Base-by-base conservation (phyloP, 2,888 invertebrate genomes). In the Agrotis puta region DNA sequence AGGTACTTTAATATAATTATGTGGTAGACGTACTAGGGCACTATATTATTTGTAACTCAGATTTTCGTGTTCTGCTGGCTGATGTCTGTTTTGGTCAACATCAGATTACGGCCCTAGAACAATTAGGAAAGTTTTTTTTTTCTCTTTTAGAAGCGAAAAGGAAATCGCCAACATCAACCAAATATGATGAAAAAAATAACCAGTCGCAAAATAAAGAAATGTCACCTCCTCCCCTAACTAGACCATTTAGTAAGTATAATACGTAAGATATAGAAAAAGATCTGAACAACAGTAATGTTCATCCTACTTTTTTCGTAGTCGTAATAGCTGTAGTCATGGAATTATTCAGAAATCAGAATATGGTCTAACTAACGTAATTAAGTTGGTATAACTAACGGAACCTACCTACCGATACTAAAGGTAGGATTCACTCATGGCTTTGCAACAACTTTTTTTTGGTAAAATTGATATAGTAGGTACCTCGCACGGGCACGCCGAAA, bases 181-280 rank as follows among this genome's bases (percentile, higher is more conserved):
- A 64, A 48, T 59, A 66, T 16, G 22, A n/a, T 5, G 63, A 66
- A 45, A 70, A 47, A 39, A 11, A n/a, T 5, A 77, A 59, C 69
- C 58, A 22, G 14, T 11, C 51, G 2, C 3, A 33, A 48, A 50
- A 45, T 50, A 80, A 56, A 50, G 66, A 66, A 33, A 7, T 16
- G 22, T 9, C 11, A 1, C 7, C 33, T 33, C 14, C 58, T 48
- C 27, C 47, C 7, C 51, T 43, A 18, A 7, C 24, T 13, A 76
- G 77, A 69, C 63, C 56, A 45, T 61, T 18, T 27, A 54, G 81
- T 78, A 65, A 76, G 78, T 66, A 24, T 24, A 22, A 13, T 27
- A 5, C 27, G 27, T 39, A 39, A 39, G 39, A 39, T 11, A 9
- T 9, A 9, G 9, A 39, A 11, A 1, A 11, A 2, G 39, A 39